Evolutionary conservation across 2,888 invertebrate species (phyloP).

Genomic region (Agelastica alni): DNA sequence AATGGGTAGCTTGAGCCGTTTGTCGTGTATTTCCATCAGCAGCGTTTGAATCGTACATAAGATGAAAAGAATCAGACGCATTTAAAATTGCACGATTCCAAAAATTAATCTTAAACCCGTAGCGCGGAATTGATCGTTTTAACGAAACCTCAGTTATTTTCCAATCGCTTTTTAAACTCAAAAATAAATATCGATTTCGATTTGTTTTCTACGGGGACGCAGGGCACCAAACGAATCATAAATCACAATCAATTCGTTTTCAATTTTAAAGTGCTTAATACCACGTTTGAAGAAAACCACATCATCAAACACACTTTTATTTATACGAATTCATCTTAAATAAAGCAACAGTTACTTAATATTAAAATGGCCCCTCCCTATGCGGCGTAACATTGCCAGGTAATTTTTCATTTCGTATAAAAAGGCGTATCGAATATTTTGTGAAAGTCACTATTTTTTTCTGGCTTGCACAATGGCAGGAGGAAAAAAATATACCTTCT

Average conservation of each 20-base stretch:
- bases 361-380: conserved; percentile 15
- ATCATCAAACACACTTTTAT: conserved; percentile 20
- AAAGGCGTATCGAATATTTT: conserved; percentile 16
- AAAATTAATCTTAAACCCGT: neutral
- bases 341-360: conserved; percentile 19
- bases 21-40: no score
- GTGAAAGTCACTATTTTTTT: conserved; percentile 22
- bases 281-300: conserved; percentile 13
- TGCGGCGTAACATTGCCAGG: conserved; percentile 23
- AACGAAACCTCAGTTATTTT: conserved; percentile 14
- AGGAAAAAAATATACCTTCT: conserved; percentile 26
- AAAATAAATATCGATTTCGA: conserved; percentile 14
- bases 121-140: neutral
- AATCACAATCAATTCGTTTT: conserved; percentile 24
- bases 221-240: conserved; percentile 4
- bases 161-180: conserved; percentile 16
- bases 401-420: conserved; percentile 21
- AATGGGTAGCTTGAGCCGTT: no score
- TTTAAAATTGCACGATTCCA: neutral
- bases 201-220: neutral
- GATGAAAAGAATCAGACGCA: no score
- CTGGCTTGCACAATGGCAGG: conserved; percentile 21
- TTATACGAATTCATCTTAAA: conserved; percentile 10
- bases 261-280: conserved; percentile 19
- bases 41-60: no score